Evolutionary conservation across 2,797 vertebrate genomes (phyloP), one percentile per base, ranked within the genome.

Genomic region (Smutsia gigantea): DNA sequence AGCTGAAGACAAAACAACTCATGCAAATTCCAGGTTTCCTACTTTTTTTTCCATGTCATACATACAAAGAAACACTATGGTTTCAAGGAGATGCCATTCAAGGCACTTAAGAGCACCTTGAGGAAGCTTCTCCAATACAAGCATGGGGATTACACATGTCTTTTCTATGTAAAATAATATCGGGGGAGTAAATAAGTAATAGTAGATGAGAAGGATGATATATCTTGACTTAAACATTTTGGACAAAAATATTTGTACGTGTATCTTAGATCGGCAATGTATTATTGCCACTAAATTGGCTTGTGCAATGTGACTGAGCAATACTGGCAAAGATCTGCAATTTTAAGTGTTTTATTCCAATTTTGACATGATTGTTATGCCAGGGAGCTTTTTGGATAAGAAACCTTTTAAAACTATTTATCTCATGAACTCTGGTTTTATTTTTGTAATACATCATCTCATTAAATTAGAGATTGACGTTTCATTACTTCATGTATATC

Each of bases 391-490:
- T 92, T 53, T 53, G 49, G n/a, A 23, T 90, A 94, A 96, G 79
- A 95, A 94, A 31, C 2, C 63, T 72, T 95, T 89, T 63, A 93
- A 94, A 96, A 81, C 10, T 59, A 85, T 89, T 95, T 93, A 86
- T 78, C 82, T 81, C 10, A 31, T n/a, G 53, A 96, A 84, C 17
- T 90, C 86, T 94, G 64, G 46, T 79, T 97, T 96, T 96, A 81
- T 68, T 94, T 94, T 88, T 95, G 82, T 75, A 95, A 42, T 88
- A 79, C 25, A 86, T 69, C 69, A 86, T 96, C 69, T 97, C 75
- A 96, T 95, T 96, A 95, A 97, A 92, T 95, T 94, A 89, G 86
- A 95, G 86, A 74, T 1, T 75, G 37, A 93, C 81, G 79, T 83
- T 88, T 93, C 85, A 81, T 71, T 95, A 79, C 49, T 84, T 96